phyloP scores from a whole-genome alignment of 2,888 invertebrate species.

The Cataglyphis cursor region DNA sequence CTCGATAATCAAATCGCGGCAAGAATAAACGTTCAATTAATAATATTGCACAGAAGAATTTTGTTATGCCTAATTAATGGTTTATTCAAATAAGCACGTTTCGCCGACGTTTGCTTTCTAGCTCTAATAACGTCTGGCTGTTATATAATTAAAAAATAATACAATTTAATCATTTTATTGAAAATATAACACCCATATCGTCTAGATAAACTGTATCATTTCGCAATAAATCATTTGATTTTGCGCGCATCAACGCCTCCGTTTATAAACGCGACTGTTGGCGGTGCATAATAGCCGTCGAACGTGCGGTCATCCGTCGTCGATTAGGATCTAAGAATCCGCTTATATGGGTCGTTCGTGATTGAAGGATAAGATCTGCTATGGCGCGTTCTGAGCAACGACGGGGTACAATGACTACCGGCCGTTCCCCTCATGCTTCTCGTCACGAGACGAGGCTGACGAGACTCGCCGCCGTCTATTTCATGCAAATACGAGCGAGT shows the following conservation, averaged over 20 bases:
- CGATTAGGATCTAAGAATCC: constrained; percentile 71
- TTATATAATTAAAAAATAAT: constrained; percentile 38
- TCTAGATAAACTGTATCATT: constrained; percentile 31
- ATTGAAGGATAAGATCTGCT: constrained; percentile 76
- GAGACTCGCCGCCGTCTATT: constrained; percentile 50
- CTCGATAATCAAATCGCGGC: constrained; percentile 8
- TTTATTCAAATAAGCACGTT: constrained; percentile 11
- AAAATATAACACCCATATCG: constrained; percentile 24
- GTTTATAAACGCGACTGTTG: constrained; percentile 64
- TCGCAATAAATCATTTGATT: constrained; percentile 56
- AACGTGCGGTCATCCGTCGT: constrained; percentile 48
- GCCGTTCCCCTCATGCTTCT: constrained; percentile 62
- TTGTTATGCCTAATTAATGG: constrained; percentile 29
- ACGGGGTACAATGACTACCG: constrained; percentile 58
- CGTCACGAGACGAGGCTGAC: constrained; percentile 68
- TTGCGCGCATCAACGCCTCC: constrained; percentile 65
- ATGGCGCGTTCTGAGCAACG: constrained; percentile 64
- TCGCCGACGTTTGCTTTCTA: constrained; percentile 17
- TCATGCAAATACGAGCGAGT: constrained; percentile 65
- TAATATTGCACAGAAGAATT: not conserved
- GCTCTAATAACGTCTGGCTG: not conserved
- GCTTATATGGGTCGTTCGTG: constrained; percentile 74
- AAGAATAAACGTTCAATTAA: constrained; percentile 12
- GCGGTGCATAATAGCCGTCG: constrained; percentile 57
- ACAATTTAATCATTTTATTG: constrained; percentile 32